Evolutionary conservation across 2,797 vertebrate genomes (phyloP).

Genomic region (Melanotaenia parkinsoni): DNA sequence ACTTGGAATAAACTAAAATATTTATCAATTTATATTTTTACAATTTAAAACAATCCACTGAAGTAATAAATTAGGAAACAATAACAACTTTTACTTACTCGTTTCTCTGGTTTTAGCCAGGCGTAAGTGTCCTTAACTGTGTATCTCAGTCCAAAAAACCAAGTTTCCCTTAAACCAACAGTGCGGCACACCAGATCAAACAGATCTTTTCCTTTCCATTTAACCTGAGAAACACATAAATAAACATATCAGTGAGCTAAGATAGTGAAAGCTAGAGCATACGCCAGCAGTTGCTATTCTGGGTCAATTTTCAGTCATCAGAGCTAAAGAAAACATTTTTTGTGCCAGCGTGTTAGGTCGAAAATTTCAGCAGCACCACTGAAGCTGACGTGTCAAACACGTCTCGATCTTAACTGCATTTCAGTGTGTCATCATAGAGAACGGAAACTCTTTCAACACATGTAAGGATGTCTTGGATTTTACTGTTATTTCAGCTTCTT

Average conservation of each 20-base stretch:
- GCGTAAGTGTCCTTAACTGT: constrained; percentile 90
- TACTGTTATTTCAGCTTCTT: background rate
- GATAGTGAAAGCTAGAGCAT: background rate
- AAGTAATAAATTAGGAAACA: too few relatives aligned
- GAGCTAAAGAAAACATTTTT: background rate
- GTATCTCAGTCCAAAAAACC: constrained; percentile 95
- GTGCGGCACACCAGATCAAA: constrained; percentile 93
- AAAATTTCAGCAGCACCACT: background rate
- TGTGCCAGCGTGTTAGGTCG: background rate
- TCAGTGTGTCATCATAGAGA: too few relatives aligned
- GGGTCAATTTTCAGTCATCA: background rate
- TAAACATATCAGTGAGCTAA: background rate
- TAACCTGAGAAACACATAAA: constrained; percentile 80
- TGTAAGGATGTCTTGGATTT: too few relatives aligned
- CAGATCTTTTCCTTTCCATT: constrained; percentile 95
- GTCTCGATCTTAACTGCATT: too few relatives aligned
- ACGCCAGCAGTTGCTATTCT: background rate
- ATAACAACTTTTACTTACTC: constrained; percentile 78
- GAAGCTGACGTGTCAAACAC: background rate
- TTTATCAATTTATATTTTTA: background rate
- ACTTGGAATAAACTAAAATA: background rate
- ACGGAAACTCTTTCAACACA: too few relatives aligned
- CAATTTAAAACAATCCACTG: background rate
- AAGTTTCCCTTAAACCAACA: constrained; percentile 92
- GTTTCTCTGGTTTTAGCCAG: constrained; percentile 93